Base-by-base conservation (phyloP, 2,113 vertebrate species). In the Grammomys dolichurus region DNA sequence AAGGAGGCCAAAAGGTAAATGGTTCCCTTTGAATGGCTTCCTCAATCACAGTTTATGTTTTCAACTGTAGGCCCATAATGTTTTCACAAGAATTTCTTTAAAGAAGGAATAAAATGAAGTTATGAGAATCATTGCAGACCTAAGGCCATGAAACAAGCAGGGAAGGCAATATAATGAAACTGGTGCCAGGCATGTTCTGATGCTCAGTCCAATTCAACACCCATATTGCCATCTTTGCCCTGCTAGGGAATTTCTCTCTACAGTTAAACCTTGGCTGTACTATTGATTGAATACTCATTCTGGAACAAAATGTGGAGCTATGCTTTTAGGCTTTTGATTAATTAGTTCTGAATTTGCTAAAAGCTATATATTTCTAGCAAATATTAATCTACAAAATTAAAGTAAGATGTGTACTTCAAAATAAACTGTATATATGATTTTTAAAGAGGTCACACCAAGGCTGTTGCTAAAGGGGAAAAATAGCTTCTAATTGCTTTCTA, bases 321-420 rank as follows among this genome's bases (percentile, higher is more conserved):
- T 24, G 8, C 20, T 72, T 95, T 88, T 90, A 58, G 75, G 65
- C 7, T 82, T 88, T 96, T 95, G 92, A 75, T 87, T 58, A 89
- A 75, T 81, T 76, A 92, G 19, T 81, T 43, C 31, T 92, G 7
- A 94, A 91, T 90, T 96, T 96, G 88, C 96, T 86, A 89, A 77
- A 94, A 93, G n/a, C 36, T 10, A 4, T 87, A 11, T 80, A 75
- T 78, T 94, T 84, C 51, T 92, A 17, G 40, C 43, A 96, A 97
- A 33, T 87, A 73, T 97, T 98, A 96, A 2, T 95, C 82, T 54
- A 97, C 43, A 95, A 97, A 95, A 95, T 93, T 91, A 94, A 96
- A 89, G 31, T 20, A 82, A 54, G 54, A 75, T 40, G 94, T 5
- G 43, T 56, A 26, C 22, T 92, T 51, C 31, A 48, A 80, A 58